Evolutionary conservation across 2,888 invertebrate species (phyloP), one percentile per base, ranked within the genome.

Genomic region (Trissoscelio sp.): DNA sequence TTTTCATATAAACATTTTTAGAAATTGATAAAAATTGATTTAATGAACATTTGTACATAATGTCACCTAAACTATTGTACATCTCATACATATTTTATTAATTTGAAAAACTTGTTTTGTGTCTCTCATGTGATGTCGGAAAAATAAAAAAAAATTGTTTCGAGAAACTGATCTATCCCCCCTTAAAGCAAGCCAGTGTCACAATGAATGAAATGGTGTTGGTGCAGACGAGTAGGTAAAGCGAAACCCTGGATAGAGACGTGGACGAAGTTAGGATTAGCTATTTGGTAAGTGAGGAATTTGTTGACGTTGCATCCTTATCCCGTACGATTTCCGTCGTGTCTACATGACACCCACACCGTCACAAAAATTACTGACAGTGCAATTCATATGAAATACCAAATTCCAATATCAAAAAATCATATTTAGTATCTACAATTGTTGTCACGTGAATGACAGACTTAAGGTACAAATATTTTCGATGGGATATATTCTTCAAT

Each of bases 221-320:
- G 83, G 86, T 86, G 84, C 85, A 85, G 85, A 85, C 83, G 74
- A 82, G 81, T 84, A 85, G 83, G 85, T 85, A 86, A 78, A 83
- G 80, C 83, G 82, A 82, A 81, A 85, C 85, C 85, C 86, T 88
- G 87, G 85, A 87, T 86, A 84, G 84, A 85, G 82, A 83, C 82
- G 70, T 75, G 81, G 83, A 72, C 85, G 85, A 83, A 84, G 85
- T 85, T 84, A 84, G 87, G 87, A 88, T 88, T 88, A 88, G 88
- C 87, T 88, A 88, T 88, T 89, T 87, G 88, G 87, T 83, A 80
- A 85, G 74, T 83, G 85, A 88, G 89, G 89, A 90, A 90, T 90
- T 89, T 87, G 90, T 87, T 87, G 89, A 90, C 89, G 87, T 83
- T 87, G 90, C 90, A 84, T 87, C 86, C 87, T 87, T 85, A 79